phyloP scores from a whole-genome alignment of 2,797 vertebrate species.

The Chrysocyon brachyurus region DNA sequence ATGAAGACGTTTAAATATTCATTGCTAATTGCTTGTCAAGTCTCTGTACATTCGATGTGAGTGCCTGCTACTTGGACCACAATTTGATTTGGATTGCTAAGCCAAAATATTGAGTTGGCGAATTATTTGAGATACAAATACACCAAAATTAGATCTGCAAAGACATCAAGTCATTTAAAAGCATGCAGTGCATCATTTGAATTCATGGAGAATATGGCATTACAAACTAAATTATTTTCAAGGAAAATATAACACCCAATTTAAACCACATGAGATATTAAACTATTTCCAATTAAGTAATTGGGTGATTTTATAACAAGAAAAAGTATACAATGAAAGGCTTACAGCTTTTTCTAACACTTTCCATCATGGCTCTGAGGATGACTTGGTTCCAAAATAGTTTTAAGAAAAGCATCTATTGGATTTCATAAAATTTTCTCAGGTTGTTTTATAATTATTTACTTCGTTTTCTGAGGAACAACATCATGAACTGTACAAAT shows the following conservation, averaged over 20 bases:
- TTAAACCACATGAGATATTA: conserved; percentile 46
- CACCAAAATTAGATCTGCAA: conserved; percentile 81
- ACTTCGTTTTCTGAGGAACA: conserved; percentile 18
- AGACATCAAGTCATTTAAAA: conserved; percentile 76
- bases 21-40: conserved; percentile 82
- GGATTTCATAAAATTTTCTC: conserved; percentile 37
- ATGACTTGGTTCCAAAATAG: not conserved
- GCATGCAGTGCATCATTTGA: conserved; percentile 56
- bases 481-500: not conserved
- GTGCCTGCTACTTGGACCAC: conserved; percentile 82
- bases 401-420: conserved; percentile 49
- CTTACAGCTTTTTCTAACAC: conserved; percentile 40
- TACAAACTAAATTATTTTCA: conserved; percentile 73
- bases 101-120: conserved; percentile 84
- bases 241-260: conserved; percentile 63
- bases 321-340: conserved; percentile 19
- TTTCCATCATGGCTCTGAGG: not conserved
- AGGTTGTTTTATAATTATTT: conserved; percentile 17
- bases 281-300: conserved; percentile 66
- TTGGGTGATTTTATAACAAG: conserved; percentile 41
- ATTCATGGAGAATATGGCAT: conserved; percentile 63
- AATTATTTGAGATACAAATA: conserved; percentile 84
- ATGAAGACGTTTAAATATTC: conserved; percentile 83
- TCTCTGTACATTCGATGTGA: conserved; percentile 77
- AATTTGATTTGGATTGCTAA: conserved; percentile 82